Conservation (phyloP, 2,888 invertebrate species). For the Eretmocerus hayati region DNA sequence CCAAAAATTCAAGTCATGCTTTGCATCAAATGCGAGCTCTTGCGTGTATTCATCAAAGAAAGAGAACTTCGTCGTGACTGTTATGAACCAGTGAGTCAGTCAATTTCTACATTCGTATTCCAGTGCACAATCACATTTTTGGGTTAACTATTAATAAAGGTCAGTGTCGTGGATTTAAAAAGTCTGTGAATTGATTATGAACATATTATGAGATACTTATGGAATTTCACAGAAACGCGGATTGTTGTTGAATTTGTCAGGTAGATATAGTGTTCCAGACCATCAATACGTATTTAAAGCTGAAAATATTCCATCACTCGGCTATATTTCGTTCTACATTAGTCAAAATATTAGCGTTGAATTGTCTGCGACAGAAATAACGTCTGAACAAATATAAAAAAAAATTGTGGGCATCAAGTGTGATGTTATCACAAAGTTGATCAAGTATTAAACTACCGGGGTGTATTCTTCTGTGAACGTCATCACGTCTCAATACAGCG, state of each 20-base stretch:
- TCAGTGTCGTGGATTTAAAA: constrained; percentile 56
- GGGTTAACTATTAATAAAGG: too few species aligned
- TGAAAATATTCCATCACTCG: constrained; percentile 58
- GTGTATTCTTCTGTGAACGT: too few species aligned
- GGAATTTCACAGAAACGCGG: neutral
- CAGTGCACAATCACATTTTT: constrained; percentile 55
- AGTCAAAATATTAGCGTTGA: constrained; percentile 17
- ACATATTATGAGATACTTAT: neutral
- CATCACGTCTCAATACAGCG: too few species aligned
- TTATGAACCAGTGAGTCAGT: constrained; percentile 72
- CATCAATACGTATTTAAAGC: constrained; percentile 70
- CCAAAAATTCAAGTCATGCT: constrained; percentile 53
- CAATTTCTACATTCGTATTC: constrained; percentile 58
- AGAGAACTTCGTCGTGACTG: constrained; percentile 60
- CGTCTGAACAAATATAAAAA: constrained; percentile 16
- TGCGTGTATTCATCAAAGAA: constrained; percentile 61
- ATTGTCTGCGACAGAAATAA: too few species aligned
- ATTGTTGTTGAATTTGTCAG: constrained; percentile 49
- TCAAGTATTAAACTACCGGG: too few species aligned
- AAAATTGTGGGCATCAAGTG: constrained; percentile 23
- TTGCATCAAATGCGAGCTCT: constrained; percentile 67
- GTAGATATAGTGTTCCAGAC: constrained; percentile 57
- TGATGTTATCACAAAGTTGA: too few species aligned
- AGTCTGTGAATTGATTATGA: neutral
- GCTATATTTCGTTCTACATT: constrained; percentile 60